These are phyloP conservation scores for Pollenia griseotomentosa DNA, from an alignment of 2,888 invertebrate species.

Conservation along the genomic window DNA sequence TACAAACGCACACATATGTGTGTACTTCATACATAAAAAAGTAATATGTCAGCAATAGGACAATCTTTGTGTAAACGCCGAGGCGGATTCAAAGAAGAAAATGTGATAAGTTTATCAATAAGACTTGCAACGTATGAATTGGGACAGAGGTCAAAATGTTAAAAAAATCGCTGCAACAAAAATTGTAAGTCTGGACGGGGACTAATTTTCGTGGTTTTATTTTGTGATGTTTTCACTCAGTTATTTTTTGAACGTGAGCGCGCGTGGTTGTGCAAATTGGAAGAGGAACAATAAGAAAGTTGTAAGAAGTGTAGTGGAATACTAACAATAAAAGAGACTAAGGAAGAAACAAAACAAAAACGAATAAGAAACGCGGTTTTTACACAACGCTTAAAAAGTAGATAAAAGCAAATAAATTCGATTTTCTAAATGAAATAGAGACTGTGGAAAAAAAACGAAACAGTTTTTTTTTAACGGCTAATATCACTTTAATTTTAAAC, in stretches of 20 bases:
- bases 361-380: constrained; percentile 59
- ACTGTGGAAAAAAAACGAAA: neutral
- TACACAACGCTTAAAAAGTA: constrained; percentile 36
- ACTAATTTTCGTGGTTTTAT: neutral
- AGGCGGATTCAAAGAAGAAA: too few species aligned
- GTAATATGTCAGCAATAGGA: too few species aligned
- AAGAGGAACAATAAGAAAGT: neutral
- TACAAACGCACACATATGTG: too few species aligned
- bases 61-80: too few species aligned
- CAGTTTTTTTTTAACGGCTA: constrained; percentile 59
- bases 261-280: constrained; percentile 56
- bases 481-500: constrained; percentile 46
- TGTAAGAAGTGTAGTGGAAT: constrained; percentile 22
- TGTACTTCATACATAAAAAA: too few species aligned
- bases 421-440: constrained; percentile 17
- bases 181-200: too few species aligned
- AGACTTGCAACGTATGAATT: too few species aligned
- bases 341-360: constrained; percentile 64
- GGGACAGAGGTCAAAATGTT: too few species aligned
- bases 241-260: constrained; percentile 65
- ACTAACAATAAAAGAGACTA: constrained; percentile 32
- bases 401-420: constrained; percentile 52
- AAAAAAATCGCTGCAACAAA: too few species aligned
- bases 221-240: constrained; percentile 48
- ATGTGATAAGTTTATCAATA: too few species aligned